Evolutionary conservation across 2,888 invertebrate genomes (phyloP), one percentile per base, ranked within the genome.

Genomic region (Cryptosula pallasiana): DNA sequence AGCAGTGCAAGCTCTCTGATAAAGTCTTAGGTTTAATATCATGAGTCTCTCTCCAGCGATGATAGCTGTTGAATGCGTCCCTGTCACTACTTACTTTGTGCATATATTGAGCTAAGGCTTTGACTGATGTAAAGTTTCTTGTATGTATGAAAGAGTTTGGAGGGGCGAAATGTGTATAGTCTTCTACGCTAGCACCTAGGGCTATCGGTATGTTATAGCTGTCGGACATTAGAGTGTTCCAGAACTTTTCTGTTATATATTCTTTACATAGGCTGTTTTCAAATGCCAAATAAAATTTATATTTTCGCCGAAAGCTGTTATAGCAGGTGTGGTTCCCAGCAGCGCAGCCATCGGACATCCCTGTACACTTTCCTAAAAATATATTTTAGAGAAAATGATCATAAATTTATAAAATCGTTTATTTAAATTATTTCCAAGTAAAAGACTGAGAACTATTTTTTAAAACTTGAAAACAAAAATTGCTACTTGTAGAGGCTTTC

Each of bases 161-260:
- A 25, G 70, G 70, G 23, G 70, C 70, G 23, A 70, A 54, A 3
- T 23, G 2, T n/a, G n/a, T 54, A 45, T 70, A 70, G 13, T 70
- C 70, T 16, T 36, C 45, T 2, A 54, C 16, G 1, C 29, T 9
- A 3, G 70, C 55, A 2, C 70, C 70, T 23, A 54, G 29, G 23
- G 55, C 70, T 36, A 70, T 29, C 35, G 70, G 70, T 3, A 70
- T 54, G 23, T 70, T 70, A 32, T 70, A 70, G 32, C 63, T 63
- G 27, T 27, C 63, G 3, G 63, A 63, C 13, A 32, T 63, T n/a
- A 70, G 70, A 16, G 36, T 36, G 25, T 70, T 36, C 45, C 36
- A 70, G 45, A 70, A 70, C 70, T 70, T 70, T 23, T 70, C 70
- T 29, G 70, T 70, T n/a, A 70, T 70, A 32, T 70, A 70, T 16